Evolutionary conservation across 2,797 vertebrate genomes (phyloP).

Genomic region (Notolabrus celidotus): DNA sequence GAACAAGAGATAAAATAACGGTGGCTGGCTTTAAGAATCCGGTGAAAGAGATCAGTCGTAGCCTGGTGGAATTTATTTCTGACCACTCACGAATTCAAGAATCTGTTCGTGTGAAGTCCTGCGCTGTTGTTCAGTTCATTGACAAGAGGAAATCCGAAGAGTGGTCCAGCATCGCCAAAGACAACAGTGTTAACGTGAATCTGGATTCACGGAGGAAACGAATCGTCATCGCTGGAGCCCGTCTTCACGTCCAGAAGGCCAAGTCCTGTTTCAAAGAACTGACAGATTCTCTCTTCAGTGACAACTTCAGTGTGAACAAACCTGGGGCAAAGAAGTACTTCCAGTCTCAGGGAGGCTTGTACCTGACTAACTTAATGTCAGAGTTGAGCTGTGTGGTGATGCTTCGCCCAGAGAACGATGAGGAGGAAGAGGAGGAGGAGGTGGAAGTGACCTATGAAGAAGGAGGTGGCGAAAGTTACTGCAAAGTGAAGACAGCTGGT

Average conservation of each 20-base stretch:
- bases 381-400: constrained; percentile 80
- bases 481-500: constrained; percentile 59
- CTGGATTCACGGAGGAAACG: constrained; percentile 68
- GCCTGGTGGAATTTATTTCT: constrained; percentile 80
- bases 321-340: constrained; percentile 89
- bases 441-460: constrained; percentile 2
- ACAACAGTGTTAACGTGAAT: constrained; percentile 54
- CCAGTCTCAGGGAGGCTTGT: constrained; percentile 56
- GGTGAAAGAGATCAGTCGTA: constrained; percentile 73
- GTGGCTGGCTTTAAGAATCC: constrained; percentile 81
- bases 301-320: constrained; percentile 80
- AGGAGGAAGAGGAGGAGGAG: constrained; percentile 37
- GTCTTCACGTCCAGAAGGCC: constrained; percentile 72
- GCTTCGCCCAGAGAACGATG: constrained; percentile 63
- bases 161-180: constrained; percentile 54
- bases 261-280: constrained; percentile 58
- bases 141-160: constrained; percentile 65
- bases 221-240: constrained; percentile 84
- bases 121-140: constrained; percentile 80
- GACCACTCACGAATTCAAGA: constrained; percentile 75
- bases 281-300: constrained; percentile 56
- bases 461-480: constrained; percentile 10
- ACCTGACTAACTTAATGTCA: constrained; percentile 61
- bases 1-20: constrained; percentile 52
- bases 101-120: constrained; percentile 63